These are phyloP conservation scores for Ephestia elutella DNA, from an alignment of 1,140 invertebrate species.

Conservation along the genomic window DNA sequence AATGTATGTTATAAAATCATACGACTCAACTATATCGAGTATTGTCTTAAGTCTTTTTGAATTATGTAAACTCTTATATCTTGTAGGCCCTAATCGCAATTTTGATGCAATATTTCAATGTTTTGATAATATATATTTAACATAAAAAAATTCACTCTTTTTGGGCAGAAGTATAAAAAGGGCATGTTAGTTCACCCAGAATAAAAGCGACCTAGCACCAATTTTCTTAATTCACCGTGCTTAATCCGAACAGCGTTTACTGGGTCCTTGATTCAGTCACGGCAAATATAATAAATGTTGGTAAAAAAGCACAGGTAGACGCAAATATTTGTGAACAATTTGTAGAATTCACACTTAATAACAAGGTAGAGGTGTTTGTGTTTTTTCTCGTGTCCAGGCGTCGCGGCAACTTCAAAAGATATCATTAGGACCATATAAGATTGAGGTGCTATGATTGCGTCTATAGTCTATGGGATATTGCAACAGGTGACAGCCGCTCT, in stretches of 20 bases:
- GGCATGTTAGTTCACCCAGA: background rate
- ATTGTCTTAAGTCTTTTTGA: too few species aligned
- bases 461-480: constrained; percentile 32
- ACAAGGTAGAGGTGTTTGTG: constrained; percentile 45
- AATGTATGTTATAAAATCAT: too few species aligned
- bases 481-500: constrained; percentile 30
- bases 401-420: constrained; percentile 56
- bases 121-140: too few species aligned
- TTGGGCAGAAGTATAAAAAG: background rate
- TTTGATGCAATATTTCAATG: too few species aligned
- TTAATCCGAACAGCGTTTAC: constrained; percentile 52
- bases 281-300: constrained; percentile 56
- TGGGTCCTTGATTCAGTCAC: constrained; percentile 54
- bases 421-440: constrained; percentile 44
- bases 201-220: background rate
- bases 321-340: constrained; percentile 74
- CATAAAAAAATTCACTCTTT: too few species aligned
- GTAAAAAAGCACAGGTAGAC: constrained; percentile 68
- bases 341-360: constrained; percentile 73
- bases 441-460: constrained; percentile 54
- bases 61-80: too few species aligned
- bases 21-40: too few species aligned
- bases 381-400: constrained; percentile 27
- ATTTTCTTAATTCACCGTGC: constrained; percentile 39
- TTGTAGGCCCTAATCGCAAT: too few species aligned